These are phyloP conservation scores for Clytia hemisphaerica DNA, from an alignment of 30 jellyfish, hydroid and myxozoan genomes.

Conservation along the genomic window DNA sequence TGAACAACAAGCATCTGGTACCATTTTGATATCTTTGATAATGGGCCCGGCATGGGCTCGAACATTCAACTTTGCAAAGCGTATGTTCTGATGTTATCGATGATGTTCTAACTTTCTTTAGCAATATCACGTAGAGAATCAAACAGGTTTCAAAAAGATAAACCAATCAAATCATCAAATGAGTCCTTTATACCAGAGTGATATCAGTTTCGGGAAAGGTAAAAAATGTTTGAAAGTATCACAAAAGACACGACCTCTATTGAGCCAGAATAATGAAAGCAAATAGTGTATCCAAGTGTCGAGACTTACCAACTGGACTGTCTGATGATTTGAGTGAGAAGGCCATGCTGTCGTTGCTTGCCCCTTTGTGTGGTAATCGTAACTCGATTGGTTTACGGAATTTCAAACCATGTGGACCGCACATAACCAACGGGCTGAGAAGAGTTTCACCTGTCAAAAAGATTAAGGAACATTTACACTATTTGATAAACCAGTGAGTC, in stretches of 20 bases:
- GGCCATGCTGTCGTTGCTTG: conserved; percentile 85
- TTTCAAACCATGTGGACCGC: conserved; percentile 97
- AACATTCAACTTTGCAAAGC: too few species aligned
- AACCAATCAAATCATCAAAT: neutral
- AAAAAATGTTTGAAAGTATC: neutral
- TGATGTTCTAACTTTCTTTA: too few species aligned
- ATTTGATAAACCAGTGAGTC: too few species aligned
- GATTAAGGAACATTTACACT: too few species aligned
- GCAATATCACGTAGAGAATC: too few species aligned
- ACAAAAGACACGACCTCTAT: neutral
- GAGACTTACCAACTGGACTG: conserved; percentile 68
- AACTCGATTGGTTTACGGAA: conserved; percentile 89
- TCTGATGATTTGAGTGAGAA: conserved; percentile 80
- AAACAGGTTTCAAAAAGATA: neutral
- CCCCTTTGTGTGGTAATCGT: conserved; percentile 91
- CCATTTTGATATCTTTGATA: too few species aligned
- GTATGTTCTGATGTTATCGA: too few species aligned
- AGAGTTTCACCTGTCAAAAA: conserved; percentile 70
- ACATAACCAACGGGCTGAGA: conserved; percentile 89
- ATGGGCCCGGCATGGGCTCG: too few species aligned
- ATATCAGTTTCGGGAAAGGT: neutral
- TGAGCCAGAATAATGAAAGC: neutral
- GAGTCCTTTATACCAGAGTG: neutral
- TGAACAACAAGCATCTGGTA: too few species aligned
- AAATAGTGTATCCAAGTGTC: neutral